These are phyloP conservation scores for Apaloderma vittatum DNA, from an alignment of 2,113 vertebrate species.

Conservation along the genomic window DNA sequence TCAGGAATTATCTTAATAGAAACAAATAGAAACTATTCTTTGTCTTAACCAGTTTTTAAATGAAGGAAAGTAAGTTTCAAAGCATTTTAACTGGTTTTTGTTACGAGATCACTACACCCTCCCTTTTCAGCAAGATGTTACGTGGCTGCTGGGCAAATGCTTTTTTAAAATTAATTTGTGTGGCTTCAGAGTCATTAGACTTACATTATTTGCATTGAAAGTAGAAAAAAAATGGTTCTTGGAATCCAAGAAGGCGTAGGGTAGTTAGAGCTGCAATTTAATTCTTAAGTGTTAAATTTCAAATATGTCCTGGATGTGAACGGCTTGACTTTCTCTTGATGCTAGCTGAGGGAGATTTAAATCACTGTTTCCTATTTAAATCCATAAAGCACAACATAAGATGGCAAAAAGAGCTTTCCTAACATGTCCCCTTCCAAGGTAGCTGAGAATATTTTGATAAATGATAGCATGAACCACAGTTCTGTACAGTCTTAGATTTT, in stretches of 20 bases:
- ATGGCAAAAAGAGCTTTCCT: not conserved
- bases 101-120: not conserved
- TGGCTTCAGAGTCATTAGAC: not conserved
- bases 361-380: not conserved
- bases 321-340: not conserved
- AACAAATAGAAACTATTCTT: not conserved
- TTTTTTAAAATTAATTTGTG: not conserved
- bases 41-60: not conserved
- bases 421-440: not conserved
- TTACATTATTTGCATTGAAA: not conserved
- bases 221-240: not conserved
- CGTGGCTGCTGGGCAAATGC: not conserved
- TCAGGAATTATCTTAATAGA: not conserved
- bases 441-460: not conserved
- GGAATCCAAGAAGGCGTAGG: not conserved
- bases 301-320: not conserved
- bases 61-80: not conserved
- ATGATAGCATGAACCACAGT: not conserved
- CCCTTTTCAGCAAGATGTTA: not conserved
- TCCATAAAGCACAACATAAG: not conserved
- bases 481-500: not conserved
- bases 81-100: not conserved
- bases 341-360: not conserved
- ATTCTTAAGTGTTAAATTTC: not conserved
- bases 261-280: not conserved